Evolutionary conservation across 2,888 invertebrate species (phyloP), one percentile per base, ranked within the genome.

Genomic region (Corythucha ciliata): DNA sequence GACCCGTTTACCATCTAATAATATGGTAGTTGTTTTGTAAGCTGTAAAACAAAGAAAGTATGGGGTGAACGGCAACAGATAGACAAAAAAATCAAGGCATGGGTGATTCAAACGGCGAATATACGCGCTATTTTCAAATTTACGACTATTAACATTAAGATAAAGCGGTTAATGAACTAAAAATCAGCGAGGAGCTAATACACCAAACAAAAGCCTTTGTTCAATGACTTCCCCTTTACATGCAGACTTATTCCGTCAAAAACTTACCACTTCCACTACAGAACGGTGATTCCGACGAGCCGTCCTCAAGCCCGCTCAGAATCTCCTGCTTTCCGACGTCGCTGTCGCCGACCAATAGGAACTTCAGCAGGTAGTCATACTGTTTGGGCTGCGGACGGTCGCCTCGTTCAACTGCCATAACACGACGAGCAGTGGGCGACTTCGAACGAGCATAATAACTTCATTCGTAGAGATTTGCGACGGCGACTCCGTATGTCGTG

Each of bases 281-380:
- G 69, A 89, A 91, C 45, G 90, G 90, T 48, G 89, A 89, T 67
- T 91, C 91, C 39, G 86, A 81, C 29, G 89, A 86, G 21, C 88
- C 91, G 74, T 91, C 92, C 67, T 93, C 92, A 59, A 96, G 75
- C 60, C 90, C 91, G 63, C 88, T 85, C 37, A 96, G 76, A 64
- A 97, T 92, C 71, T 96, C 96, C 67, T 93, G 91, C 72, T 96
- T 96, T 22, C 96, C 96, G 62, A 96, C 96, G 79, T 96, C 96
- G 64, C 92, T 92, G 72, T 96, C 96, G 56, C 96, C 96, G 48
- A 96, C 96, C 57, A 96, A 74, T 46, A 96, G 74, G 67, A 96
- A 94, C 74, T 96, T 96, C 60, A 96, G 73, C 63, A 93, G 74
- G 72, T 94, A 94, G 73, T 96, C 94, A 74, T 94, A 91, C 61